A percentile compares a stretch with the other conserved stretches of the same genome.
Evolutionary conservation across 2,113 vertebrate genomes (phyloP).

Genomic region (Carassius gibelio): DNA sequence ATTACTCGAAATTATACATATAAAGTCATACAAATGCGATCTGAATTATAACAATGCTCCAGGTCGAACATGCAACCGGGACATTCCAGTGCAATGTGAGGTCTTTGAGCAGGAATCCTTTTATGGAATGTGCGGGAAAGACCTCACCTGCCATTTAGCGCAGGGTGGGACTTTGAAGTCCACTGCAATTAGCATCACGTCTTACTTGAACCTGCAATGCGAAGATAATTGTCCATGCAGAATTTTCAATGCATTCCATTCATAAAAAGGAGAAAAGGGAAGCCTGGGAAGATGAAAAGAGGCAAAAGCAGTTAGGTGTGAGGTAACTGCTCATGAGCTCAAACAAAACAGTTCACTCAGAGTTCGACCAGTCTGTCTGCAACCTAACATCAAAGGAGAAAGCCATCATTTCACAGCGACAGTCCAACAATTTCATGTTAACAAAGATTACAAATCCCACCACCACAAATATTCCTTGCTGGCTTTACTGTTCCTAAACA

Average conservation of each 20-base stretch:
- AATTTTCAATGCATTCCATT: slow-evolving; percentile 23
- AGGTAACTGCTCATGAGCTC: slow-evolving; percentile 23
- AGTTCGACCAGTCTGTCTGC: neutral
- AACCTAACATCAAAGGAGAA: slow-evolving; percentile 30
- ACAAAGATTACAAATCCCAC: slow-evolving; percentile 10
- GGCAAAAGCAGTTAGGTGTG: slow-evolving; percentile 7
- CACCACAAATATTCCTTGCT: slow-evolving; percentile 1
- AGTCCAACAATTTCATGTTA: slow-evolving; percentile 28
- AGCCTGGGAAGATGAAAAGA: neutral
- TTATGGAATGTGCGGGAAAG: slow-evolving; percentile 14
- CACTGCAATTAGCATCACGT: slow-evolving; percentile 20
- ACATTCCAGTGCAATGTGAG: slow-evolving; percentile 30
- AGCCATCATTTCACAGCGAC: neutral
- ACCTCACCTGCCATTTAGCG: slow-evolving; percentile 15
- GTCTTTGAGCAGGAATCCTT: slow-evolving; percentile 27
- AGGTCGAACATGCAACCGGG: slow-evolving; percentile 17
- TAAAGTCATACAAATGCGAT: slow-evolving; percentile 44
- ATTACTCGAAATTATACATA: slow-evolving; percentile 46
- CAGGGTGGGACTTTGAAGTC: slow-evolving; percentile 17
- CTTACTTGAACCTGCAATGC: slow-evolving; percentile 13
- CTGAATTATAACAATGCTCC: slow-evolving; percentile 42
- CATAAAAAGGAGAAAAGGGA: neutral
- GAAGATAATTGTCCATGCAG: neutral
- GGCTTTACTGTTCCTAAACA: slow-evolving; percentile 22
- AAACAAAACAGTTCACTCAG: slow-evolving; percentile 19